Evolutionary conservation across 2,113 vertebrate genomes (phyloP).

Genomic region (Stegastes partitus): DNA sequence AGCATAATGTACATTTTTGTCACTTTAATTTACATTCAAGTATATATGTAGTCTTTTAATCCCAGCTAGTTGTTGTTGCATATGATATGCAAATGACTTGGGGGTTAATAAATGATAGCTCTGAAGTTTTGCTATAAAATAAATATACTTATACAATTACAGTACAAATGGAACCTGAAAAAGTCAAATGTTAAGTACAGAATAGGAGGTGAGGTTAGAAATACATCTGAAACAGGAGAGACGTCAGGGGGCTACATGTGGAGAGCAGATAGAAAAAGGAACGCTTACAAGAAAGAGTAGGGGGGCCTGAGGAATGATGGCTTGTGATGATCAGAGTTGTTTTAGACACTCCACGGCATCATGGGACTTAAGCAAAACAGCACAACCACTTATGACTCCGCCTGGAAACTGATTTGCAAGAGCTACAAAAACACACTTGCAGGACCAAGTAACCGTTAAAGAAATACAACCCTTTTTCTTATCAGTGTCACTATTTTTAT

Average conservation of each 20-base stretch:
- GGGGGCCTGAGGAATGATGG: conserved; percentile 24
- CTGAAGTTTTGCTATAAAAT: background rate
- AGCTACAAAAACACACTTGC: conserved; percentile 65
- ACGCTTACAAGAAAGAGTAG: background rate
- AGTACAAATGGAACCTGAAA: background rate
- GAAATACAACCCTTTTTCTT: conserved; percentile 71
- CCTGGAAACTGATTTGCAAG: conserved; percentile 57
- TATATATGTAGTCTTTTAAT: no score
- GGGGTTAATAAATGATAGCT: background rate
- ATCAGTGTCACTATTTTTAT: conserved; percentile 79
- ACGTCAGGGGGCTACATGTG: background rate
- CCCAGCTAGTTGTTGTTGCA: no score
- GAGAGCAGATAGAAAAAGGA: conserved; percentile 10
- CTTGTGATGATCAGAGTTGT: conserved; percentile 42
- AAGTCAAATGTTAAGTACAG: background rate
- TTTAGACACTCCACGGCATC: conserved; percentile 57
- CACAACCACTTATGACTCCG: conserved; percentile 47
- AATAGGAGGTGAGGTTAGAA: background rate
- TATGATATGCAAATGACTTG: no score
- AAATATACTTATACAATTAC: background rate
- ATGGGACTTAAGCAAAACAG: conserved; percentile 63
- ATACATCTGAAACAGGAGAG: background rate
- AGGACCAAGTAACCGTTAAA: conserved; percentile 53
- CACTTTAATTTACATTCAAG: no score
- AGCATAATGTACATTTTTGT: no score